These are phyloP conservation scores for Dusona sp. DNA, from an alignment of 2,888 invertebrate species.

Conservation along the genomic window DNA sequence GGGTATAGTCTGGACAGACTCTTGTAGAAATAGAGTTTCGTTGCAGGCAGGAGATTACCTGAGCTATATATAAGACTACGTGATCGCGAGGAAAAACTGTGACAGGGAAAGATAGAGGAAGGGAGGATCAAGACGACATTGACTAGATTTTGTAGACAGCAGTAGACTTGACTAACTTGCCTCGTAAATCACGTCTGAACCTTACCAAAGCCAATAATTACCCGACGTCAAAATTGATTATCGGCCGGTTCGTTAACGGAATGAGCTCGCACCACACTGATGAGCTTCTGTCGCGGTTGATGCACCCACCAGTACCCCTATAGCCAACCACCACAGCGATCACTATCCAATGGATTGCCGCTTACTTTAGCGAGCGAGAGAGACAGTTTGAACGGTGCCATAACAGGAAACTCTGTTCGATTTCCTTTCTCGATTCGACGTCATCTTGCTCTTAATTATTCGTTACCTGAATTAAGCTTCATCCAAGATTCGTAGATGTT, in stretches of 20 bases:
- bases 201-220: conserved; percentile 79
- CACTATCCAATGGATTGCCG: conserved; percentile 70
- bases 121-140: conserved; percentile 29
- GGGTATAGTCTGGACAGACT: background rate
- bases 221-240: conserved; percentile 74
- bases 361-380: conserved; percentile 43
- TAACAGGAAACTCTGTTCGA: conserved; percentile 34
- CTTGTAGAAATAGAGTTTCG: conserved; percentile 33
- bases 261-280: conserved; percentile 63
- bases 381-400: conserved; percentile 22
- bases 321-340: conserved; percentile 28
- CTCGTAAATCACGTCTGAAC: conserved; percentile 63
- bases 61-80: conserved; percentile 29
- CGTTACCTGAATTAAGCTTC: background rate
- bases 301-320: conserved; percentile 28
- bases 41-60: conserved; percentile 40
- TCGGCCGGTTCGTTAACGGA: conserved; percentile 76
- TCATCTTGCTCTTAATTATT: conserved; percentile 38
- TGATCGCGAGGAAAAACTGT: conserved; percentile 17
- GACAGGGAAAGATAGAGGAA: background rate
- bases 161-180: conserved; percentile 40
- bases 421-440: conserved; percentile 16
- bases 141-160: conserved; percentile 11
- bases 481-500: background rate
- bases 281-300: conserved; percentile 44